Evolutionary conservation across 2,888 invertebrate genomes (phyloP).

Genomic region (Parelbella ahira): DNA sequence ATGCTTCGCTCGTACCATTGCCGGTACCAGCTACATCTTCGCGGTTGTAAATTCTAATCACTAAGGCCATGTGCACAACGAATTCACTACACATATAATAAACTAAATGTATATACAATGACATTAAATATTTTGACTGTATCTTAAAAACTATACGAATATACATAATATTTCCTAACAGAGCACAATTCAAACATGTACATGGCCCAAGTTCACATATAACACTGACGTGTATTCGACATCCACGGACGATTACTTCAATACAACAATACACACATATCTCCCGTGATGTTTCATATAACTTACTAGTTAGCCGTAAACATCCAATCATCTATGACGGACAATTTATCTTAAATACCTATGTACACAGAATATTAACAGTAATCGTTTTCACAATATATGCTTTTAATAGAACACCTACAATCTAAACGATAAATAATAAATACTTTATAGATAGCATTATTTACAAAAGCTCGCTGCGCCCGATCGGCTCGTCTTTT

Average conservation of each 20-base stretch:
- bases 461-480: conserved; percentile 76
- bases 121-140: conserved; percentile 52
- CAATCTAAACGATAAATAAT: conserved; percentile 70
- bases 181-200: conserved; percentile 39
- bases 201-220: conserved; percentile 40
- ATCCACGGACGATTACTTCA: conserved; percentile 1
- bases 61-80: conserved; percentile 52
- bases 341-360: conserved; percentile 36
- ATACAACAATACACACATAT: conserved; percentile 25
- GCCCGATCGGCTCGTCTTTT: conserved; percentile 43
- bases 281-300: not conserved
- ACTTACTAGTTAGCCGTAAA: conserved; percentile 12
- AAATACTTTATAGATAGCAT: conserved; percentile 72
- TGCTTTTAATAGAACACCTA: conserved; percentile 41
- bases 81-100: conserved; percentile 61
- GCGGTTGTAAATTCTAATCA: conserved; percentile 19
- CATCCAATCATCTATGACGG: conserved; percentile 32
- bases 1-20: conserved; percentile 31
- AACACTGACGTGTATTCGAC: too few relatives aligned
- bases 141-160: conserved; percentile 41
- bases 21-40: conserved; percentile 21
- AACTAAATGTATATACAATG: conserved; percentile 63
- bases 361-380: conserved; percentile 51
- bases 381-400: conserved; percentile 42
- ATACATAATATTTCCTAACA: conserved; percentile 39